A percentile compares a stretch with the other conserved stretches of the same genome.
phyloP scores from a whole-genome alignment of 2,888 invertebrate genomes.

The Pecten maximus region DNA sequence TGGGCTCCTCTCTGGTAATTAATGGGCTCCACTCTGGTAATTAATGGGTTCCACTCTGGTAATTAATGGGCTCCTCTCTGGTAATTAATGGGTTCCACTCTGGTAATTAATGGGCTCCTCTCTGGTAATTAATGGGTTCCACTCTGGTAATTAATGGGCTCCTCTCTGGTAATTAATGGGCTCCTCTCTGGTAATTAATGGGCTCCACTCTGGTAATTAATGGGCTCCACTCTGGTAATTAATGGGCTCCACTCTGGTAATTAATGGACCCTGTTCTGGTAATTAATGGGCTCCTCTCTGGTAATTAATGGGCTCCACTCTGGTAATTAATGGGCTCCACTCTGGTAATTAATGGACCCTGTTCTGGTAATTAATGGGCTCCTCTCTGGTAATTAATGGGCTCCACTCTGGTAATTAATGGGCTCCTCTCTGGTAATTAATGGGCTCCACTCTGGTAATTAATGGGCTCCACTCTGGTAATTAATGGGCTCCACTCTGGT shows the following conservation, averaged over 20 bases:
- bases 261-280: not conserved
- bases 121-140: not conserved
- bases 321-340: not conserved
- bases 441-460: not conserved
- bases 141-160: not conserved
- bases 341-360: not conserved
- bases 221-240: not conserved
- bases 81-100: too few relatives aligned
- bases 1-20: not conserved
- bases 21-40: not conserved
- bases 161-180: not conserved
- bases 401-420: not conserved
- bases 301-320: conserved; percentile 37
- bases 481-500: not conserved
- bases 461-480: not conserved
- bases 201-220: not conserved
- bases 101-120: not conserved
- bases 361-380: not conserved
- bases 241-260: not conserved
- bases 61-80: too few relatives aligned
- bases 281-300: conserved; percentile 26
- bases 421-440: not conserved
- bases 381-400: not conserved
- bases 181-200: too few relatives aligned
- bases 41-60: not conserved